phyloP scores from a whole-genome alignment of 2,888 invertebrate genomes.

The Brachypterus glaber region DNA sequence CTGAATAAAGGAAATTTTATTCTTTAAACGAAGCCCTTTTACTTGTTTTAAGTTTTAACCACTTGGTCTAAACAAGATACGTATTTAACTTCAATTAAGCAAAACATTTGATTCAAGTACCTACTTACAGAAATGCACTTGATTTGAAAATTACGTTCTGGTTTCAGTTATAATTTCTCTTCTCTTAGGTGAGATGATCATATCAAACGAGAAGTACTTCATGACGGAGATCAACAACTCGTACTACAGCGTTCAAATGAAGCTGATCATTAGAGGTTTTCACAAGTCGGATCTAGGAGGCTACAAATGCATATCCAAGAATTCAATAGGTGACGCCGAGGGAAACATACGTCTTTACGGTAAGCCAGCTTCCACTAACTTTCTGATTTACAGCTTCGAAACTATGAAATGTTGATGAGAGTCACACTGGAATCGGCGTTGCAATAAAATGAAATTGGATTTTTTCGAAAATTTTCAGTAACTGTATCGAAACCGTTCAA shows the following conservation, averaged over 20 bases:
- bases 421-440: slow-evolving; percentile 39
- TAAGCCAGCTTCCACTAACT: slow-evolving; percentile 43
- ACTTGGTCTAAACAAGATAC: too few species aligned
- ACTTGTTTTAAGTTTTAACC: too few species aligned
- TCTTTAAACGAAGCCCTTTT: too few species aligned
- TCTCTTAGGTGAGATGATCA: slow-evolving; percentile 79
- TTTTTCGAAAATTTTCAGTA: slow-evolving; percentile 34
- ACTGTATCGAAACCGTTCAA: slow-evolving; percentile 22
- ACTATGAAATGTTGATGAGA: slow-evolving; percentile 43
- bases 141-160: too few species aligned
- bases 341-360: slow-evolving; percentile 83
- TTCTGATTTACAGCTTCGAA: slow-evolving; percentile 37
- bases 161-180: too few species aligned
- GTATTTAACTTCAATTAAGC: too few species aligned
- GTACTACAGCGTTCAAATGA: slow-evolving; percentile 79
- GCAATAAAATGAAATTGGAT: slow-evolving; percentile 40
- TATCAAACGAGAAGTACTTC: slow-evolving; percentile 73
- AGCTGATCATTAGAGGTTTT: slow-evolving; percentile 63
- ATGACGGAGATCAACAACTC: slow-evolving; percentile 73
- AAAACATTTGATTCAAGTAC: too few species aligned
- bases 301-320: slow-evolving; percentile 87
- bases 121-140: too few species aligned
- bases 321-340: slow-evolving; percentile 85
- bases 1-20: too few species aligned
- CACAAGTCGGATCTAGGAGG: slow-evolving; percentile 72